phyloP scores from a whole-genome alignment of 1,140 invertebrate genomes.

The Aphidius ervi region DNA sequence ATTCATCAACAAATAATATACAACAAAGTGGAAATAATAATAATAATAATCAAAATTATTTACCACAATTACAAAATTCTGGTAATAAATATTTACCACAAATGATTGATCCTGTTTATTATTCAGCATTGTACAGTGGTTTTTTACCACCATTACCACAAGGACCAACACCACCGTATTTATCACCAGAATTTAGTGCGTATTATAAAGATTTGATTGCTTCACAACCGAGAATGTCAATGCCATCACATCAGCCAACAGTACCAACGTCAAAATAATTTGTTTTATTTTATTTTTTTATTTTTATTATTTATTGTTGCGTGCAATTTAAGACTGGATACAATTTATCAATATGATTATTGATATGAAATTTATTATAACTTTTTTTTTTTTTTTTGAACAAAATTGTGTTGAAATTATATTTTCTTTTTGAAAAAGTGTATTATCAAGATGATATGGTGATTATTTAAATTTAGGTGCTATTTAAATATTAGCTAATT shows the following conservation, averaged over 20 bases:
- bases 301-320: not conserved
- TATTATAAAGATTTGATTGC: conserved; percentile 50
- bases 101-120: conserved; percentile 48
- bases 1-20: conserved; percentile 29
- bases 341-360: too few species aligned
- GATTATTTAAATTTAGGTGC: too few species aligned
- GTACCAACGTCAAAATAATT: conserved; percentile 50
- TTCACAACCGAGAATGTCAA: conserved; percentile 46
- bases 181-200: conserved; percentile 44
- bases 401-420: too few species aligned
- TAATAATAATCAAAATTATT: conserved; percentile 26
- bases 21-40: not conserved
- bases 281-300: conserved; percentile 1
- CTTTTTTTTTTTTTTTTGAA: too few species aligned
- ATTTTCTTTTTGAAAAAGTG: too few species aligned
- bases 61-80: conserved; percentile 39
- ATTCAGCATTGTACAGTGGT: conserved; percentile 49
- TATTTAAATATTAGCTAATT: too few species aligned
- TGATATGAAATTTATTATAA: too few species aligned
- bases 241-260: conserved; percentile 42
- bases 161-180: conserved; percentile 33
- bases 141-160: conserved; percentile 42
- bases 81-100: conserved; percentile 42
- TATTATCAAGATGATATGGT: too few species aligned
- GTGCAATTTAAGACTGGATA: conserved; percentile 6